Conservation (phyloP, 2,888 invertebrate genomes). For the Hypomecis atomaria region DNA sequence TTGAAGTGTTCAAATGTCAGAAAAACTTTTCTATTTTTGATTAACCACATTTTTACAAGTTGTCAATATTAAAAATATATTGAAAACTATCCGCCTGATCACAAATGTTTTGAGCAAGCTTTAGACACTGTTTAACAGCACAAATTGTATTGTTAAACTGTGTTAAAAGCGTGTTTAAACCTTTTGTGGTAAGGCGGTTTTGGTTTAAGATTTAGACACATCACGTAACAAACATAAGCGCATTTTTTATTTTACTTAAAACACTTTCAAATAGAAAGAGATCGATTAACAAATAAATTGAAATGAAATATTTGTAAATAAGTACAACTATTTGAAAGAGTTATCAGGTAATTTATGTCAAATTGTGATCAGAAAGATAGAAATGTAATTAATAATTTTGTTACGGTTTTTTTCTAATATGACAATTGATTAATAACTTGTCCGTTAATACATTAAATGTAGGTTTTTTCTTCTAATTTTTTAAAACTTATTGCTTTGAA, state of each 20-base stretch:
- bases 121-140: no score
- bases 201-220: slow-evolving; percentile 15
- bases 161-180: no score
- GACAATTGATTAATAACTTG: no score
- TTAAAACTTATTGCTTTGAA: slow-evolving; percentile 3
- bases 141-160: no score
- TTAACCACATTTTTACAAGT: neutral
- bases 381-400: no score
- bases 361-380: slow-evolving; percentile 35
- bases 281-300: neutral
- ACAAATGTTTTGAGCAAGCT: no score
- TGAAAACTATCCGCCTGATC: no score
- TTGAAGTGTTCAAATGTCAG: slow-evolving; percentile 26
- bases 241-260: slow-evolving; percentile 19
- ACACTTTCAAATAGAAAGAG: slow-evolving; percentile 21
- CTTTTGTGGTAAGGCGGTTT: no score
- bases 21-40: slow-evolving; percentile 8
- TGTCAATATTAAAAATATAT: neutral
- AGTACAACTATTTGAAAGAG: slow-evolving; percentile 20
- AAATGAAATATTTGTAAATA: slow-evolving; percentile 19
- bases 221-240: slow-evolving; percentile 19
- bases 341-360: slow-evolving; percentile 26
- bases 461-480: neutral
- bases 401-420: no score
- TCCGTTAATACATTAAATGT: no score